A percentile compares a stretch with the other conserved stretches of the same genome.
Conservation (phyloP, 2,888 invertebrate species). For the Flexamia atlantica region DNA sequence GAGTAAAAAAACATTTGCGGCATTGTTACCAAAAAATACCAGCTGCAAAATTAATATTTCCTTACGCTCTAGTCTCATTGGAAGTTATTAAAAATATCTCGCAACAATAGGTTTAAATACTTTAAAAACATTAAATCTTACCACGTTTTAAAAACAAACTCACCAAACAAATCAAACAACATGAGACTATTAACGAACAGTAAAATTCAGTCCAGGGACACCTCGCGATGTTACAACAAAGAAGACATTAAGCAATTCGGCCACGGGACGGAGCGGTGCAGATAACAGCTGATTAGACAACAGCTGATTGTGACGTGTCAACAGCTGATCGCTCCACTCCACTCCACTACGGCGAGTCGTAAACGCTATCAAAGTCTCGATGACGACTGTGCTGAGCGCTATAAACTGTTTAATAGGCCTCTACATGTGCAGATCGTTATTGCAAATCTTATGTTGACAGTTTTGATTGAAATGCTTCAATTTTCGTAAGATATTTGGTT, state of each 20-base stretch:
- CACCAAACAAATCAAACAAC: too few species aligned
- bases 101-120: too few species aligned
- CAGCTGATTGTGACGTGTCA: background rate
- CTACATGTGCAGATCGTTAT: background rate
- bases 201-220: too few species aligned
- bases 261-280: background rate
- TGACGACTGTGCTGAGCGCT: background rate
- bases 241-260: background rate
- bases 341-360: background rate
- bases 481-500: too few species aligned
- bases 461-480: too few species aligned
- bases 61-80: too few species aligned
- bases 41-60: too few species aligned
- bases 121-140: too few species aligned
- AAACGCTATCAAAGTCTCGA: background rate
- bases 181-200: background rate
- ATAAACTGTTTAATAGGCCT: background rate
- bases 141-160: too few species aligned
- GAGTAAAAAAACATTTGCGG: too few species aligned
- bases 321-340: background rate
- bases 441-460: background rate
- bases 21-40: too few species aligned
- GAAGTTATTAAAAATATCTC: too few species aligned
- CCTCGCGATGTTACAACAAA: constrained; percentile 3
- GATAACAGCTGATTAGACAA: constrained; percentile 24